phyloP scores from a whole-genome alignment of 2,888 invertebrate genomes.

The Pemphredon lugubris region DNA sequence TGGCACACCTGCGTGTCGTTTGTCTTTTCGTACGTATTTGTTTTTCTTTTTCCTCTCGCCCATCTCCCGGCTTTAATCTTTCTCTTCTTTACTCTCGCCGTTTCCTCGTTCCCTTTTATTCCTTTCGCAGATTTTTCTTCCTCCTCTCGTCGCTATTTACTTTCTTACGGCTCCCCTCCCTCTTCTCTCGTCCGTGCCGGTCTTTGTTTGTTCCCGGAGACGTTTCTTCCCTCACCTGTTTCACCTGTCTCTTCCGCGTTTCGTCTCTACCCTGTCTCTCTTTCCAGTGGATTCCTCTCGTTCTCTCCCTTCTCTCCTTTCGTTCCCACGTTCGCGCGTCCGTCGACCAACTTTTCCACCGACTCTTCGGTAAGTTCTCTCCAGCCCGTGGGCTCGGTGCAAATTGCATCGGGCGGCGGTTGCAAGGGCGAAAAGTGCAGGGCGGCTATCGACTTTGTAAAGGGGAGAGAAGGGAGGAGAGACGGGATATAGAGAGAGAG shows the following conservation, averaged over 20 bases:
- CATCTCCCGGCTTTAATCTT: background rate
- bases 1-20: background rate
- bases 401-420: constrained; percentile 22
- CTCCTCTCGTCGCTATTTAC: background rate
- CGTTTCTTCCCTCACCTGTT: background rate
- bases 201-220: background rate
- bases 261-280: background rate
- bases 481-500: background rate
- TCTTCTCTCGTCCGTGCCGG: too few species aligned
- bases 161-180: background rate
- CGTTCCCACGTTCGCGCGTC: constrained; percentile 18
- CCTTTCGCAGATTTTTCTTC: too few species aligned
- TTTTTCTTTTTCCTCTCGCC: background rate
- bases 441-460: too few species aligned
- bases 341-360: too few species aligned
- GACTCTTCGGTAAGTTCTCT: too few species aligned
- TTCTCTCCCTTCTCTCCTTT: constrained; percentile 17
- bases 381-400: too few species aligned
- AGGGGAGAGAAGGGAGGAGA: background rate
- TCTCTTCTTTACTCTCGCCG: background rate
- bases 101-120: background rate
- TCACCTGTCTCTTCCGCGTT: background rate
- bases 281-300: background rate
- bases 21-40: background rate
- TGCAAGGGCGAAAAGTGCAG: background rate